These are phyloP conservation scores for Philaethria dido DNA, from an alignment of 2,888 invertebrate species.

Conservation along the genomic window DNA sequence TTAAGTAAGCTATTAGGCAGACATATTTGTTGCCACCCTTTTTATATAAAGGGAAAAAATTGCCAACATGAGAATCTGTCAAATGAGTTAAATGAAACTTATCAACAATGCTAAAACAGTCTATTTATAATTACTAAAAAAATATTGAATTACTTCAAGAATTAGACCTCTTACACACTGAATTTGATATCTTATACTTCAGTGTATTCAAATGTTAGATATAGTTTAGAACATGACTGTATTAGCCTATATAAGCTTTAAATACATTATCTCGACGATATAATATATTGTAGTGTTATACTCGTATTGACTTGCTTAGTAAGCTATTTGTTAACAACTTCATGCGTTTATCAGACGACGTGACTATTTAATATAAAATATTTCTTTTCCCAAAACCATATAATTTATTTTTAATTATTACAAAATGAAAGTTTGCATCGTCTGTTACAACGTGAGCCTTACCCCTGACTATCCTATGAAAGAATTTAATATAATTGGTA, in stretches of 20 bases:
- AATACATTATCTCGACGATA: slow-evolving; percentile 38
- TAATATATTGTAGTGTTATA: slow-evolving; percentile 30
- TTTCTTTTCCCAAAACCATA: neutral
- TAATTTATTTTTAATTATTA: neutral
- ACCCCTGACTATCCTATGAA: slow-evolving; percentile 35
- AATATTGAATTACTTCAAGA: neutral
- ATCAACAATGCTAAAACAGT: no score
- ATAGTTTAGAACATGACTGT: slow-evolving; percentile 40
- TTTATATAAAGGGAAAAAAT: slow-evolving; percentile 7
- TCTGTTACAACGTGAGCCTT: slow-evolving; percentile 23
- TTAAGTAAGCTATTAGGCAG: neutral
- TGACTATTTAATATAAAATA: no score
- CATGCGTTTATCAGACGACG: slow-evolving; percentile 1
- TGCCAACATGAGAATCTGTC: neutral
- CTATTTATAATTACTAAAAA: no score
- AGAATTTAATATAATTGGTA: slow-evolving; percentile 35
- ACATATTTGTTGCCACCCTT: neutral
- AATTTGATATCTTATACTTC: slow-evolving; percentile 31
- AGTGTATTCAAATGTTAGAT: slow-evolving; percentile 40
- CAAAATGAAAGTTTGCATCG: slow-evolving; percentile 19
- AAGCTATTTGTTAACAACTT: slow-evolving; percentile 11
- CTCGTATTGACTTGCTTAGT: slow-evolving; percentile 17
- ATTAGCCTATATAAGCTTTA: slow-evolving; percentile 46
- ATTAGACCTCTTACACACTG: neutral
- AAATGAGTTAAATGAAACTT: neutral